Base-by-base conservation (phyloP, 2,113 vertebrate genomes). In the Phaethornis superciliosus region DNA sequence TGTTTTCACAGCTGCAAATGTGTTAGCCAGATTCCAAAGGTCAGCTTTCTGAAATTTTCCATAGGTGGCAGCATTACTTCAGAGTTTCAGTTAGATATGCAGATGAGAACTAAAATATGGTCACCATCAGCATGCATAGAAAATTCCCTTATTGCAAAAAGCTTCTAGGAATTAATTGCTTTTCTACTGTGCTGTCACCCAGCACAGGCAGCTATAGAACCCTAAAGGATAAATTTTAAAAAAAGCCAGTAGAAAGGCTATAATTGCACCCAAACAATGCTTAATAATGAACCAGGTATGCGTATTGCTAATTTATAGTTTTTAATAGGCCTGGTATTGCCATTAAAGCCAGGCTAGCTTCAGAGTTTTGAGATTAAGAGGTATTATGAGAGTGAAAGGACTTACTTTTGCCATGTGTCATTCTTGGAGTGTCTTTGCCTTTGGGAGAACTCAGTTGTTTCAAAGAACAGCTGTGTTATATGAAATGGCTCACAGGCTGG, bases 41-140 rank as follows among this genome's bases (percentile, higher is more conserved):
- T 70, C 81, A 5, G 42, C 17, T 19, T 40, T 67, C 44, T 12
- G 49, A 42, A 81, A 30, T 2, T 17, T 81, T 90, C 96, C 80
- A 69, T 97, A 97, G 96, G 90, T 95, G 96, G 96, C 96, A 96
- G 97, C 93, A 97, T 92, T 52, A 94, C 78, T 27, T 82, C 84
- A 93, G 77, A 12, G 67, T 94, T 96, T 80, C 28, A 4, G 49
- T 17, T 40, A 46, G 60, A 30, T 40, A 60, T 12, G 24, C 15
- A 8, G 6, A n/a, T 1, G 23, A 75, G 42, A 24, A 8, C 13
- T 13, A 8, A 24, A 8, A 15, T 13, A 8, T 7, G 27, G 35
- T 35, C 2, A 20, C 40, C 42, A 40, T n/a, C 68, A 52, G 79
- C 90, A 44, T 6, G 2, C 0, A 12, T 2, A 20, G 51, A 62